Base-by-base conservation (phyloP, 2,888 invertebrate genomes). In the Pandemis cinnamomeana region DNA sequence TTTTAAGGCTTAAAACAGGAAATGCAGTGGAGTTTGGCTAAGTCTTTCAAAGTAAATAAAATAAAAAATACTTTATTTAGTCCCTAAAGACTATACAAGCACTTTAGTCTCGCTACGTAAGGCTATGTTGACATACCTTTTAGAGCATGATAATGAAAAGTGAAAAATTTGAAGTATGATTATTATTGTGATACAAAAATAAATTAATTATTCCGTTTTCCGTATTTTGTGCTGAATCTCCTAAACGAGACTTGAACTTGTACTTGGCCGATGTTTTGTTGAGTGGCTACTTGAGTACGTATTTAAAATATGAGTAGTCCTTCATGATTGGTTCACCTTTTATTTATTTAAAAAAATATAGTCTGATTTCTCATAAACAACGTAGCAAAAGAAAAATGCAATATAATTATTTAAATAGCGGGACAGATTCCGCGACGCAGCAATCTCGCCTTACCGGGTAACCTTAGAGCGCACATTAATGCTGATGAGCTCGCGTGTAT, bases 401-500 rank as follows among this genome's bases (percentile, higher is more conserved):
- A 58, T 8, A 27, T 27, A 5, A 27, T 58, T 58, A 58, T 58
- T 58, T 58, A 58, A 58, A 53, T 44, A 27, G 41, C 42, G 27
- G n/a, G 15, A 63, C 13, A 63, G 36, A 58, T 58, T 46, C 53
- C 3, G 44, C 42, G 13, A 13, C 58, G 27, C 58, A 20, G 27
- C 58, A 41, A 72, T 55, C 42, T 74, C 73, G 67, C 64, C 42
- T 60, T 46, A 67, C 53, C 42, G 36, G 41, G 77, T 75, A 78
- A 76, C 75, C 77, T 76, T 76, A 74, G 70, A 70, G 51, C 36
- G 60, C 60, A 44, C 70, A 79, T 80, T 81, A 80, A 77, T 76
- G 81, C 78, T 77, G 80, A 83, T 83, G 85, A 86, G 81, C 78
- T 79, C 82, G 81, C 80, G 86, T 86, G 86, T 89, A 89, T 91